Evolutionary conservation across 2,888 invertebrate genomes (phyloP).

Genomic region (Pachliopta kotzebuea): DNA sequence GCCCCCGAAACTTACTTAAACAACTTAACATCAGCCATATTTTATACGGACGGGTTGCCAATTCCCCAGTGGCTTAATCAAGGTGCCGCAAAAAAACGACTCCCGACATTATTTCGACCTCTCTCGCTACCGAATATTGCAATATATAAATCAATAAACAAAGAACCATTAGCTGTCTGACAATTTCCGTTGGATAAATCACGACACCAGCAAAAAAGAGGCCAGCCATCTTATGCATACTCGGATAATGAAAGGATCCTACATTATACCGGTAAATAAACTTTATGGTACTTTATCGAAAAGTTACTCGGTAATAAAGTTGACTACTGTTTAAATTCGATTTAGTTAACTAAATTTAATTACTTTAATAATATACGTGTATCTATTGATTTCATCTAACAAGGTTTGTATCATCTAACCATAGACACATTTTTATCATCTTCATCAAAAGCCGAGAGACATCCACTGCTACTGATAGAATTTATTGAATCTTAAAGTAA

Average conservation of each 20-base stretch:
- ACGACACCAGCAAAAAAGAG: slow-evolving; percentile 62
- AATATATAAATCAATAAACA: slow-evolving; percentile 78
- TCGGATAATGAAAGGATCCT: slow-evolving; percentile 55
- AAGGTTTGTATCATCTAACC: too few relatives aligned
- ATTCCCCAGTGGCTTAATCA: slow-evolving; percentile 62
- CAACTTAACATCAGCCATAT: slow-evolving; percentile 36
- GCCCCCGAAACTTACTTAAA: slow-evolving; percentile 33
- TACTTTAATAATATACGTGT: neutral
- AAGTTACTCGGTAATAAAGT: neutral
- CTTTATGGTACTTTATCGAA: slow-evolving; percentile 40
- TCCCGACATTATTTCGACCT: slow-evolving; percentile 59
- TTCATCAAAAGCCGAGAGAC: too few relatives aligned
- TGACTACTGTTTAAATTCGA: neutral
- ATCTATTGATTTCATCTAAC: neutral
- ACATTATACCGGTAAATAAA: slow-evolving; percentile 26
- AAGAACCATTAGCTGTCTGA: slow-evolving; percentile 77
- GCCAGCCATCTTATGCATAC: slow-evolving; percentile 48
- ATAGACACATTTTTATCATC: too few relatives aligned
- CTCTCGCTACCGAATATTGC: slow-evolving; percentile 75
- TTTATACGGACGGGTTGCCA: slow-evolving; percentile 46
- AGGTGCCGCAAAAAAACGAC: slow-evolving; percentile 52
- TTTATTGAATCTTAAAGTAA: too few relatives aligned
- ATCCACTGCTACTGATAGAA: too few relatives aligned
- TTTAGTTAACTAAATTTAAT: neutral
- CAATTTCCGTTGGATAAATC: slow-evolving; percentile 79